A percentile compares a stretch with the other conserved stretches of the same genome.
Evolutionary conservation across 2,797 vertebrate genomes (phyloP).

Genomic region (Brachymystax lenok): DNA sequence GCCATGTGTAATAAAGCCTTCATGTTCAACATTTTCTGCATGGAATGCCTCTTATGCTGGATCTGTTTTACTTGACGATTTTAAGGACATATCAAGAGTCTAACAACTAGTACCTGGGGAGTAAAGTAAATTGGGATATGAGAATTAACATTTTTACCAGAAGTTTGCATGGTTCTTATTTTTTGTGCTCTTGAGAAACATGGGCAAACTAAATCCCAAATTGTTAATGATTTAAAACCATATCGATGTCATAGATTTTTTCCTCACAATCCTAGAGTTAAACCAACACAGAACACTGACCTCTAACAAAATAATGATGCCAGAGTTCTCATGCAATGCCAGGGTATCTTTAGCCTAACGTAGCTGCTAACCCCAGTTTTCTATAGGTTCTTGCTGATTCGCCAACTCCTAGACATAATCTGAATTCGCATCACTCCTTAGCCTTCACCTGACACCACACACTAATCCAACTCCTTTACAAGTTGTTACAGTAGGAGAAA

Average conservation of each 20-base stretch:
- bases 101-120: no score
- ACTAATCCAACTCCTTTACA: background rate
- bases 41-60: background rate
- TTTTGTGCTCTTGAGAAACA: background rate
- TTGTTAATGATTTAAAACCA: background rate
- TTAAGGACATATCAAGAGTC: background rate
- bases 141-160: background rate
- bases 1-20: slow-evolving; percentile 18
- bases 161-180: background rate
- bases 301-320: slow-evolving; percentile 32
- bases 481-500: background rate
- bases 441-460: background rate
- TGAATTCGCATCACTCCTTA: background rate
- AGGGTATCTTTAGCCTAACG: background rate
- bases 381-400: background rate
- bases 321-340: background rate
- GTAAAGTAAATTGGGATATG: background rate
- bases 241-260: background rate
- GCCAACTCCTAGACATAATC: background rate
- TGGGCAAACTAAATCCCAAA: background rate
- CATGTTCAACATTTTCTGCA: background rate
- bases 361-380: background rate
- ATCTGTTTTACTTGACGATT: background rate
- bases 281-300: slow-evolving; percentile 43
- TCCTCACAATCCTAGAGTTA: background rate